A percentile compares a stretch with the other conserved stretches of the same genome.
Conservation (phyloP, 2,113 vertebrate genomes). For the Redunca redunca region DNA sequence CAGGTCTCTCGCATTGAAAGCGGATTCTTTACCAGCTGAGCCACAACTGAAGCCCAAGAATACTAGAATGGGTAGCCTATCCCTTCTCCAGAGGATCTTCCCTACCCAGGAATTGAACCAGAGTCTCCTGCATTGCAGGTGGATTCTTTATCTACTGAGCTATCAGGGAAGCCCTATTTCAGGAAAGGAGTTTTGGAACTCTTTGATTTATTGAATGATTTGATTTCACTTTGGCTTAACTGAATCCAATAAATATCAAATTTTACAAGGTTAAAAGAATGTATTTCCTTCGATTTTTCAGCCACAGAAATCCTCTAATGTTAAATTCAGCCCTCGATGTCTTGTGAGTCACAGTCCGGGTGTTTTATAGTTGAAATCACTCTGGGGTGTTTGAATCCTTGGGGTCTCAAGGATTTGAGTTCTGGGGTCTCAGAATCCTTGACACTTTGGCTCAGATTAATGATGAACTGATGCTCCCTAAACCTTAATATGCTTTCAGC, state of each 20-base stretch:
- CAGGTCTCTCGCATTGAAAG: neutral
- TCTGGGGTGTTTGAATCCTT: neutral
- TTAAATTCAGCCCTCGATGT: neutral
- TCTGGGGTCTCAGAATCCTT: neutral
- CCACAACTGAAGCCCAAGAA: neutral
- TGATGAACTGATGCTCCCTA: neutral
- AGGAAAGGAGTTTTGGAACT: neutral
- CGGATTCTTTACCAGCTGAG: neutral
- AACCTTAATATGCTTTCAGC: neutral
- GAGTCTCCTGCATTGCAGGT: neutral
- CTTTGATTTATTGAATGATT: neutral
- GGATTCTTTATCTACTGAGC: neutral
- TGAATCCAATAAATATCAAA: neutral
- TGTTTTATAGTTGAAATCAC: neutral
- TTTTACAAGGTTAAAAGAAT: neutral
- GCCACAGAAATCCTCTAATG: neutral
- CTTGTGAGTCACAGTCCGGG: neutral
- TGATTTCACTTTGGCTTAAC: neutral
- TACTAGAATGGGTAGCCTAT: neutral
- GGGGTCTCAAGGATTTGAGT: neutral
- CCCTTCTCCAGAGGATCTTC: neutral
- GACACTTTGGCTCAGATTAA: neutral
- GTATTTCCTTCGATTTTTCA: neutral
- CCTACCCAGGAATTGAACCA: accelerated
- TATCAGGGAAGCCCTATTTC: neutral